These are phyloP conservation scores for Drosophila pseudotakahashii DNA, from an alignment of 2,888 invertebrate species.

Conservation along the genomic window DNA sequence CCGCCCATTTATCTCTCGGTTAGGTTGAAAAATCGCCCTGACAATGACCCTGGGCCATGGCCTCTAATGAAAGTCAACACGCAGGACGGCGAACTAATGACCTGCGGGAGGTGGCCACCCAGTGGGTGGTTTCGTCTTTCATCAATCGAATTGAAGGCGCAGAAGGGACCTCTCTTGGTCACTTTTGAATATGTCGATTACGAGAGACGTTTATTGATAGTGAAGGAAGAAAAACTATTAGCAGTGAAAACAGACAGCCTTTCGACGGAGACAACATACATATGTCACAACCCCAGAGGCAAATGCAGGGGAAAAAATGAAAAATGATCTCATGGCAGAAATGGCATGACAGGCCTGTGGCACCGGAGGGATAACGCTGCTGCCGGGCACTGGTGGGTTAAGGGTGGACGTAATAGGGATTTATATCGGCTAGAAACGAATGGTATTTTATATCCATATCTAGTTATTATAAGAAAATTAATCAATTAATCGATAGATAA, in stretches of 20 bases:
- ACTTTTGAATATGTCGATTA: conserved; percentile 36
- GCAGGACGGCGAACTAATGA: conserved; percentile 45
- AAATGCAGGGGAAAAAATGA: conserved; percentile 51
- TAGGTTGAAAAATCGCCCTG: conserved; percentile 64
- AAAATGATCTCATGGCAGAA: conserved; percentile 68
- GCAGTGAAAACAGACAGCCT: conserved; percentile 15
- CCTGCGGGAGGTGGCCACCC: background rate
- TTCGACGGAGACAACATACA: conserved; percentile 44
- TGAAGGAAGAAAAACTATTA: conserved; percentile 64
- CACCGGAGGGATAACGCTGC: conserved; percentile 1
- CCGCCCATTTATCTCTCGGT: conserved; percentile 65
- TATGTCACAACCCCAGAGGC: conserved; percentile 57
- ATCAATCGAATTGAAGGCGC: conserved; percentile 27
- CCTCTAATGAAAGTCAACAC: conserved; percentile 60
- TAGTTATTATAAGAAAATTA: background rate
- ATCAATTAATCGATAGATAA: background rate
- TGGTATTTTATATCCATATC: background rate
- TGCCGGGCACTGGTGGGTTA: background rate
- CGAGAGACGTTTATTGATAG: conserved; percentile 30
- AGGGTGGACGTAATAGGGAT: background rate
- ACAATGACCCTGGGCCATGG: conserved; percentile 42
- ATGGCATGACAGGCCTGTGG: conserved; percentile 10
- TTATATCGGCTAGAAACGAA: background rate
- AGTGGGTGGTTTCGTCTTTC: conserved; percentile 37
- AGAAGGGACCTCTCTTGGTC: conserved; percentile 6